Percentiles rank a stretch among this genome's conserved stretches.
Evolutionary conservation across 2,797 vertebrate species (phyloP).

Genomic region (Ispidina picta): DNA sequence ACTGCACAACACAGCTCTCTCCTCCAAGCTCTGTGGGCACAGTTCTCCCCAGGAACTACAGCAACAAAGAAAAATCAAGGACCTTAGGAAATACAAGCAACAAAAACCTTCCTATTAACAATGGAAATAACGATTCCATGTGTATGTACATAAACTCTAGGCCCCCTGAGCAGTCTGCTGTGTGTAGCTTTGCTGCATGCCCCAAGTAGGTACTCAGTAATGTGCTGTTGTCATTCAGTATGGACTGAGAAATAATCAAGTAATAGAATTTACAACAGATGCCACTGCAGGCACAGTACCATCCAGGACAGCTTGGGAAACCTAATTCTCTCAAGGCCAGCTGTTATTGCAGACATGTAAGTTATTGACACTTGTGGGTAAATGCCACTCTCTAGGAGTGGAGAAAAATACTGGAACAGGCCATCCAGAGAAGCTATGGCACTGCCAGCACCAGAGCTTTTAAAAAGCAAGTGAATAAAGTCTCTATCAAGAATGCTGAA

Average conservation of each 20-base stretch:
- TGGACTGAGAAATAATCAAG: not conserved
- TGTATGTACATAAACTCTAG: not conserved
- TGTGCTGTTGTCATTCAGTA: not conserved
- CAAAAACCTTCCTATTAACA: not conserved
- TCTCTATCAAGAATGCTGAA: not conserved
- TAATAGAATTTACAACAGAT: not conserved
- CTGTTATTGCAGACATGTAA: not conserved
- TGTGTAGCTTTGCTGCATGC: not conserved
- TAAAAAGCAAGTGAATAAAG: not conserved
- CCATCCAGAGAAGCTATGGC: not conserved
- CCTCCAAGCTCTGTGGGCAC: not conserved
- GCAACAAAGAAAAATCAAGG: not conserved
- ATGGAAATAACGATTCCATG: not conserved
- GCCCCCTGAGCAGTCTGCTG: not conserved
- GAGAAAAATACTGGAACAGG: not conserved
- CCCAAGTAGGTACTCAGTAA: not conserved
- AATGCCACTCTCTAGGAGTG: not conserved
- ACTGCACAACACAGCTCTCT: not conserved
- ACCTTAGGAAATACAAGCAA: not conserved
- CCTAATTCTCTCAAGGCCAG: not conserved
- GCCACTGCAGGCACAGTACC: not conserved
- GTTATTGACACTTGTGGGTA: not conserved
- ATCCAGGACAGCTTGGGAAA: not conserved
- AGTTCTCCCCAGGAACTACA: not conserved
- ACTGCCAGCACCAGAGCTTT: not conserved